Conservation (phyloP, 2,113 vertebrate species). For the Nettapus auritus region DNA sequence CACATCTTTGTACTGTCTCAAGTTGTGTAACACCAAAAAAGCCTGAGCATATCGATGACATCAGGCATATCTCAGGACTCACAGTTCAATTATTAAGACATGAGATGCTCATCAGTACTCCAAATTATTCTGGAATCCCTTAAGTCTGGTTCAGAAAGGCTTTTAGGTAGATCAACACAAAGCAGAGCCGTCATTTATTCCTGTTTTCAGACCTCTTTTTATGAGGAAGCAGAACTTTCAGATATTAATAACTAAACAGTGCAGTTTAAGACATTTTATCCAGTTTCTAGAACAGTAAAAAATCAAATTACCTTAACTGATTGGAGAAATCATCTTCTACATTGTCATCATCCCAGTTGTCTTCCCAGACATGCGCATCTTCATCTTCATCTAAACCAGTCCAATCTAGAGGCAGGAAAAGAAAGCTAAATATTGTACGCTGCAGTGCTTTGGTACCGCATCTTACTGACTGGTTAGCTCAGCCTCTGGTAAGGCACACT, state of each 20-base stretch:
- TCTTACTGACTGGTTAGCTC: not conserved
- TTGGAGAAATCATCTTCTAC: conserved; percentile 99
- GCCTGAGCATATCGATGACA: not conserved
- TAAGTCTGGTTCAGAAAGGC: not conserved
- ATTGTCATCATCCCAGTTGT: conserved; percentile 99
- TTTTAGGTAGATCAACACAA: not conserved
- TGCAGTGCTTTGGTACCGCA: not conserved
- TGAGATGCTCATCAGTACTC: not conserved
- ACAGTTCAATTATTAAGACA: not conserved
- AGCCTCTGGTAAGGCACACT: not conserved
- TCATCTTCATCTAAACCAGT: conserved; percentile 97
- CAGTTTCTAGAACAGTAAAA: not conserved
- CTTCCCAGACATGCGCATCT: conserved; percentile 98
- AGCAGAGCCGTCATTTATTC: not conserved
- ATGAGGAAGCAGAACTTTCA: not conserved
- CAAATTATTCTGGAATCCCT: not conserved
- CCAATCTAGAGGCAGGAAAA: conserved; percentile 85
- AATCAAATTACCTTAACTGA: conserved; percentile 87
- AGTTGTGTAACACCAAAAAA: not conserved
- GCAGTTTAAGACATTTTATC: not conserved
- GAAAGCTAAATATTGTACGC: not conserved
- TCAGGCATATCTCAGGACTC: not conserved
- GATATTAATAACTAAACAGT: not conserved
- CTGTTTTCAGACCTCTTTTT: not conserved
- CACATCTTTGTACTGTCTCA: not conserved